Base-by-base conservation (phyloP, 2,797 vertebrate species). In the Microtus agrestis region DNA sequence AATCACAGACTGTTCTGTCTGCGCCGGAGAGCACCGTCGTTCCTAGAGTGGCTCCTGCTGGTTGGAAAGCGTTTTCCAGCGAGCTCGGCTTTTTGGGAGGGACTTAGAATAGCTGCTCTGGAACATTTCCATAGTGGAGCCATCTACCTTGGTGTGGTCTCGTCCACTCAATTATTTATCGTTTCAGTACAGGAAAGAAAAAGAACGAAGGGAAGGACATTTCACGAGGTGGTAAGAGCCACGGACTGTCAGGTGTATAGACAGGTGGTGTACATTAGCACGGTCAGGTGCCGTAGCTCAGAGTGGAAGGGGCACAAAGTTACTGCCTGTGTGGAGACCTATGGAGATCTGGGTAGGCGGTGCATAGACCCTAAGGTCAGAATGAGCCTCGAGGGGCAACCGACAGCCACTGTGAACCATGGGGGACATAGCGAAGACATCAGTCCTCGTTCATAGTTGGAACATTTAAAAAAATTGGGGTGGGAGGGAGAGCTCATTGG, bases 41-140 rank as follows among this genome's bases (percentile, higher is more conserved):
- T 79, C 12, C 61, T 5, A 23, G 93, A 81, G 0, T 11, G 23
- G 63, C 37, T 71, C 69, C n/a, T 67, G 3, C 11, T 59, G 59
- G 56, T 92, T 63, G 91, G 78, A 81, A 86, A 0, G 1, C n/a
- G 76, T 17, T 94, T 95, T 71, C 87, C 79, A 88, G 59, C 2
- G 23, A 4, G 6, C 89, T 19, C 65, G 12, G 77, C 82, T 37
- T 63, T 40, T 69, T 6, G 61, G 34, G 37, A 25, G 46, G 46
- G 25, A 76, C n/a, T 51, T 43, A 79, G 54, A 61, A 87, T 63
- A 86, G 19, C 48, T 13, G 14, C 88, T 81, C 76, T 40, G 54
- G 46, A 61, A 27, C 82, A 84, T 17, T 79, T 79, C 87, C 87
- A 91, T 4, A 91, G 63, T 80, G 63, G 5, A 69, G 40, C 17